Evolutionary conservation across 1,140 invertebrate genomes (phyloP), one percentile per base, ranked within the genome.

Genomic region (Lasioglossum baleicum): DNA sequence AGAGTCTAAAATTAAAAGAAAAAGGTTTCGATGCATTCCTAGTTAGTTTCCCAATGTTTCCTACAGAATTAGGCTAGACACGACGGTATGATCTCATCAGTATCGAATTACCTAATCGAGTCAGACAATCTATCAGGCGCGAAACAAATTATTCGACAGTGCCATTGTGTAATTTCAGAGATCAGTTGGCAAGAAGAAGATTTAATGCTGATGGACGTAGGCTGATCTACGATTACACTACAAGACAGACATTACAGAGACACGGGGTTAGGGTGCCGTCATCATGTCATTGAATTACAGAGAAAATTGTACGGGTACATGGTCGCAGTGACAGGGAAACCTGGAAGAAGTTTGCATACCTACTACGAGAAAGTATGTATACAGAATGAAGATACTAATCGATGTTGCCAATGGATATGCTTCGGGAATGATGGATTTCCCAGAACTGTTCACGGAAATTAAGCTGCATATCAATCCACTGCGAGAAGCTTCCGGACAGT

Each of bases 171-270:
- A 75, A 44, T 44, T 53, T 26, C 48, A 17, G 22, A 17, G n/a
- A 44, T 17, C 31, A 22, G 68, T 60, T 22, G 35, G n/a, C 58
- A 65, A 68, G 56, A 58, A 67, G 58, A 58, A 20, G 22, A 68
- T 7, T n/a, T 20, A 35, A 26, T 65, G 13, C 26, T n/a, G 73
- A 58, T 64, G 20, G 64, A 22, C 26, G 35, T 8, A 31, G 51
- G 22, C 20, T 67, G 31, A 35, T 40, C 13, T 31, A 17, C 26
- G 51, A 64, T 44, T 22, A n/a, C 4, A 15, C 48, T 17, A 65
- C 53, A 13, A 40, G 20, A 17, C 11, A n/a, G 65, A 44, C 40
- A 20, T 40, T 3, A 42, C 4, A 2, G 40, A 22, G 5, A 48
- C n/a, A 7, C 20, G 20, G 22, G 11, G 42, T 22, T 26, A 44